Percentiles rank a stretch among this genome's conserved stretches.
Conservation (phyloP, 2,113 vertebrate genomes). For the Tragelaphus strepsiceros region DNA sequence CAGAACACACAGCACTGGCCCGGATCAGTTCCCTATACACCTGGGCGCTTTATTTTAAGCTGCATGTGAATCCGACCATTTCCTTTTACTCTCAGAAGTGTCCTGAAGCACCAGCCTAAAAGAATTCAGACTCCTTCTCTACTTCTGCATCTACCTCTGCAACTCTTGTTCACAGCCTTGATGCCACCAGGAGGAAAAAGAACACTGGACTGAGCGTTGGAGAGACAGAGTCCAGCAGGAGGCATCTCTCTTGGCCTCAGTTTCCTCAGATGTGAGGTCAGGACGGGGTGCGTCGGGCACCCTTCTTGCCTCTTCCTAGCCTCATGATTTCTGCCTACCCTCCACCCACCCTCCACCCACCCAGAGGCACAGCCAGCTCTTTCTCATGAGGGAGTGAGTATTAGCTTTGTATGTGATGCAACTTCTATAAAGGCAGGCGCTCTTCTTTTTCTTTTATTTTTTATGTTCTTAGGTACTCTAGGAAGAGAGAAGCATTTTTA, state of each 20-base stretch:
- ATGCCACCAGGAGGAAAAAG: neutral
- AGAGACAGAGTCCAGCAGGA: neutral
- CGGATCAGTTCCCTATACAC: accelerated
- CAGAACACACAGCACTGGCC: neutral
- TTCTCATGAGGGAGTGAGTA: neutral
- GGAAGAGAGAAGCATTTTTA: conserved; percentile 56
- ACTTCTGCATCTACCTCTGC: neutral
- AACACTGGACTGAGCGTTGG: accelerated
- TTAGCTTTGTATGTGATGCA: neutral
- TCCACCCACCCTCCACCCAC: too few relatives aligned
- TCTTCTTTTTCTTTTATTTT: neutral
- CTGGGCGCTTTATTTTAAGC: neutral
- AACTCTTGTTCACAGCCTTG: neutral
- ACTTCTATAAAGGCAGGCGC: neutral
- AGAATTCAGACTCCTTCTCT: neutral
- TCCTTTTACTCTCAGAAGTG: neutral
- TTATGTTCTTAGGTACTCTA: conserved; percentile 18
- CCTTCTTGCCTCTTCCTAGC: neutral
- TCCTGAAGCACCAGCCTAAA: neutral
- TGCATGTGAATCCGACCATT: neutral
- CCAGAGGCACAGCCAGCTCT: neutral
- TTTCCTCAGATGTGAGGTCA: neutral
- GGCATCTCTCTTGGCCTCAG: neutral
- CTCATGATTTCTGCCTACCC: neutral
- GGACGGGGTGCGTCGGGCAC: neutral